Evolutionary conservation across 2,113 vertebrate species (phyloP).

Genomic region (Mionectes macconnelli): DNA sequence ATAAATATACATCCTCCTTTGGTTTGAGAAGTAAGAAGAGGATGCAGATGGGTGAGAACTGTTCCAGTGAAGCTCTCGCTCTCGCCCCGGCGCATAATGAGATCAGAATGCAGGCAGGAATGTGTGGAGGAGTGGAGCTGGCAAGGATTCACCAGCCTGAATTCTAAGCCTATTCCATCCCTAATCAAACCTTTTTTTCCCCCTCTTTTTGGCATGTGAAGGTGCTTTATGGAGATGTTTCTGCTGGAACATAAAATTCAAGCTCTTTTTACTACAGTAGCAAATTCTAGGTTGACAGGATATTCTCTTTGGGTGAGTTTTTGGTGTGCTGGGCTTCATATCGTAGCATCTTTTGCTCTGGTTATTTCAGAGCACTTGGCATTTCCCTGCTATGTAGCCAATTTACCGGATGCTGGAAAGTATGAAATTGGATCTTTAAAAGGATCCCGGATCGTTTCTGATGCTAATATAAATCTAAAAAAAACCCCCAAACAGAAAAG

Average conservation of each 20-base stretch:
- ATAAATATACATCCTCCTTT: slow-evolving; percentile 52
- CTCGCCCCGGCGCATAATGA: slow-evolving; percentile 37
- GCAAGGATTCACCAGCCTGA: slow-evolving; percentile 56
- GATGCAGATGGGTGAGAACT: slow-evolving; percentile 62
- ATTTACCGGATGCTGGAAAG: slow-evolving; percentile 8
- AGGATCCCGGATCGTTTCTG: neutral
- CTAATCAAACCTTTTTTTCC: neutral
- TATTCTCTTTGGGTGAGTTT: neutral
- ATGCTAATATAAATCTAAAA: slow-evolving; percentile 34
- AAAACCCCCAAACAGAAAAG: neutral
- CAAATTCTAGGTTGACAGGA: neutral
- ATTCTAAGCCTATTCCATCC: slow-evolving; percentile 37
- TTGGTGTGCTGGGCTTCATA: neutral
- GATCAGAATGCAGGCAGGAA: slow-evolving; percentile 65
- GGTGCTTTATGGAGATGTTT: slow-evolving; percentile 1
- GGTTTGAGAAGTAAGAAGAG: slow-evolving; percentile 10
- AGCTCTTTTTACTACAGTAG: neutral
- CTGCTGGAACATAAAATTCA: neutral
- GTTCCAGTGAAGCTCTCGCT: slow-evolving; percentile 48
- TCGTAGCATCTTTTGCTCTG: neutral
- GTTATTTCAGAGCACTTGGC: slow-evolving; percentile 31
- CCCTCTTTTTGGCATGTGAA: neutral
- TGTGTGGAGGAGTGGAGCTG: slow-evolving; percentile 70
- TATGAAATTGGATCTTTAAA: slow-evolving; percentile 30
- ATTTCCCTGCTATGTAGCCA: slow-evolving; percentile 8